Evolutionary conservation across 2,797 vertebrate species (phyloP).

Genomic region (Scolopax bukidnonensis): DNA sequence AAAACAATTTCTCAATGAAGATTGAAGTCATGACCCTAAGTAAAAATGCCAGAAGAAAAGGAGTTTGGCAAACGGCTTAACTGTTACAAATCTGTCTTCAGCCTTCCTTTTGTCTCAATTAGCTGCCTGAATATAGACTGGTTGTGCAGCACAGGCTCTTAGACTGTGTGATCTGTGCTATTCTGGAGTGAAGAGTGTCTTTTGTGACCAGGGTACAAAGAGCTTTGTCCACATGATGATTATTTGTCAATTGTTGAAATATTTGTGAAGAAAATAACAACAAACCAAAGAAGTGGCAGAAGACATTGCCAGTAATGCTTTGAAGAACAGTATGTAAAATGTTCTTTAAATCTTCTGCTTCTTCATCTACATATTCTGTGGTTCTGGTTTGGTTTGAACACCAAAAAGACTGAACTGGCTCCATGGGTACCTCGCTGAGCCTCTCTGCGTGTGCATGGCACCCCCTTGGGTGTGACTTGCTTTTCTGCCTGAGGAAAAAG

Average conservation of each 20-base stretch:
- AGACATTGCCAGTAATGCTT: not conserved
- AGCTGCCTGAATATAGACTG: not conserved
- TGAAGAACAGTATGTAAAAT: not conserved
- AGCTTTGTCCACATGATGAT: not conserved
- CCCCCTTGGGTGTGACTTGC: too few species aligned
- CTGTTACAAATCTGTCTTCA: not conserved
- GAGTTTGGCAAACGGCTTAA: not conserved
- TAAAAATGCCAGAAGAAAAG: not conserved
- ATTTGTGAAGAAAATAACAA: not conserved
- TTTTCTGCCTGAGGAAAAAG: too few species aligned
- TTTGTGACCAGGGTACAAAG: not conserved
- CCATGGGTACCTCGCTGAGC: too few species aligned
- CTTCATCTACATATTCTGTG: not conserved
- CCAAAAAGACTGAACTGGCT: fast-evolving
- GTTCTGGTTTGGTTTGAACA: not conserved
- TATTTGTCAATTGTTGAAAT: not conserved
- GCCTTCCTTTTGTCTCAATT: not conserved
- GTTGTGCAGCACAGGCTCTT: not conserved
- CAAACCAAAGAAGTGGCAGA: not conserved
- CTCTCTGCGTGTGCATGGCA: too few species aligned
- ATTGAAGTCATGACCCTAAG: not conserved
- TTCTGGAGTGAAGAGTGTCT: not conserved
- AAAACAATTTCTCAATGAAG: not conserved
- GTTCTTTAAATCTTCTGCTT: not conserved
- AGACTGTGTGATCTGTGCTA: fast-evolving